Base-by-base conservation (phyloP, 2,113 vertebrate species). In the Pachyramphus minor region DNA sequence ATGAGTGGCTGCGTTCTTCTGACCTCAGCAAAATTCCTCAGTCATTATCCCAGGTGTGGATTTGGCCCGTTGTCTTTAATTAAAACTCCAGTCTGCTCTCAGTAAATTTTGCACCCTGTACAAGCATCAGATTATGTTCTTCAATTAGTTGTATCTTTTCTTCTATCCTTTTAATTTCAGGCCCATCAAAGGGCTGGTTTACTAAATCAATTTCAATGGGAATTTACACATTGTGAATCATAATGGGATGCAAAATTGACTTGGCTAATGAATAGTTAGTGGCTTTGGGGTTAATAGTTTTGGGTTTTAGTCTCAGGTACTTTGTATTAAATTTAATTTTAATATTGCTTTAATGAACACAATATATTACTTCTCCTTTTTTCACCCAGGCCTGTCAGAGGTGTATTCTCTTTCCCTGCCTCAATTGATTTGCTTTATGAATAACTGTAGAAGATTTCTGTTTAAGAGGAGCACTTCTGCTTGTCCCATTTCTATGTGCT, bases 171-270 rank as follows among this genome's bases (percentile, higher is more conserved):
- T 98, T 98, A 98, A 98, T 98, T 98, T 97, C 95, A 95, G 96
- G 58, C 91, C 97, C 95, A 95, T 98, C 96, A 96, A 96, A 98
- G 94, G 94, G 93, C 95, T 94, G 95, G 98, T 98, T 98, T 98
- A 95, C 97, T 97, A 98, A 98, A 98, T 98, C 97, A 97, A 97
- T 98, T 98, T 98, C 98, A 97, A 95, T 97, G 97, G 96, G 97
- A 98, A 97, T 97, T 97, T 97, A 96, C 97, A 96, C 97, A 97
- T 97, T 97, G 95, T 96, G 97, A 98, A 97, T 97, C 97, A 97
- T 98, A 98, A 98, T 98, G 97, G 98, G 80, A 98, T 98, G 96
- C 95, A 98, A 97, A 98, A 97, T 97, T 97, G 98, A 97, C 96
- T 98, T 96, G 93, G 97, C 95, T 98, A 97, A 98, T 98, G 98